Evolutionary conservation across 2,888 invertebrate genomes (phyloP).

Genomic region (Amphiduros pacificus): DNA sequence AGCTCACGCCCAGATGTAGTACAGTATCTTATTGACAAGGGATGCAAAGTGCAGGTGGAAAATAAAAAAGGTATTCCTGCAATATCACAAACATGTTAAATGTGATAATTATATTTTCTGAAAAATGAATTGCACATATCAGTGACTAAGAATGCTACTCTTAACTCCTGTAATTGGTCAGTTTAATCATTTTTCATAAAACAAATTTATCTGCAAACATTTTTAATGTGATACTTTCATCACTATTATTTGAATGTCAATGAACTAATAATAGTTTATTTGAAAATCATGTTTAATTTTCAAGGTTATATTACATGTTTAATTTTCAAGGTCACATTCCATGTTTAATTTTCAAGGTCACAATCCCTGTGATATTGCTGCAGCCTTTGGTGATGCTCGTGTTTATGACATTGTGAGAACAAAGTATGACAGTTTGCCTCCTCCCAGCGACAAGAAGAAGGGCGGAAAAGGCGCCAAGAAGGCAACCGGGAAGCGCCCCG

Average conservation of each 20-base stretch:
- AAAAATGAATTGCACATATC: too few species aligned
- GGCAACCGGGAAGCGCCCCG: conserved; percentile 18
- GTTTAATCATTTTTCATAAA: too few species aligned
- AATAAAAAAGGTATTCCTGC: conserved; percentile 59
- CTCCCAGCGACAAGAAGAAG: conserved; percentile 43
- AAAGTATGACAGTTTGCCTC: conserved; percentile 54
- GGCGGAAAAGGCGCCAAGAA: conserved; percentile 34
- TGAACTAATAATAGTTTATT: too few species aligned
- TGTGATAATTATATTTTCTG: too few species aligned
- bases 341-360: conserved; percentile 38
- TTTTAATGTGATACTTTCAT: too few species aligned
- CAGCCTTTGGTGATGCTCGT: conserved; percentile 53
- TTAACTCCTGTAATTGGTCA: too few species aligned
- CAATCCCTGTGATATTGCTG: conserved; percentile 53
- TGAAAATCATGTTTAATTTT: too few species aligned
- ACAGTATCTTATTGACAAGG: conserved; percentile 51
- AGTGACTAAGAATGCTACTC: too few species aligned
- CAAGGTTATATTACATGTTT: background rate
- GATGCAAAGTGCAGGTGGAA: conserved; percentile 55
- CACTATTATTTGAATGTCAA: too few species aligned
- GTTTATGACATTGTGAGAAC: conserved; percentile 51
- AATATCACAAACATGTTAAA: too few species aligned
- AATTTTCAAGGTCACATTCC: too few species aligned
- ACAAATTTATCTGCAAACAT: too few species aligned
- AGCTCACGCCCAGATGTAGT: conserved; percentile 55